These are phyloP conservation scores for Myocastor coypus DNA, from an alignment of 2,113 vertebrate species.

Conservation along the genomic window DNA sequence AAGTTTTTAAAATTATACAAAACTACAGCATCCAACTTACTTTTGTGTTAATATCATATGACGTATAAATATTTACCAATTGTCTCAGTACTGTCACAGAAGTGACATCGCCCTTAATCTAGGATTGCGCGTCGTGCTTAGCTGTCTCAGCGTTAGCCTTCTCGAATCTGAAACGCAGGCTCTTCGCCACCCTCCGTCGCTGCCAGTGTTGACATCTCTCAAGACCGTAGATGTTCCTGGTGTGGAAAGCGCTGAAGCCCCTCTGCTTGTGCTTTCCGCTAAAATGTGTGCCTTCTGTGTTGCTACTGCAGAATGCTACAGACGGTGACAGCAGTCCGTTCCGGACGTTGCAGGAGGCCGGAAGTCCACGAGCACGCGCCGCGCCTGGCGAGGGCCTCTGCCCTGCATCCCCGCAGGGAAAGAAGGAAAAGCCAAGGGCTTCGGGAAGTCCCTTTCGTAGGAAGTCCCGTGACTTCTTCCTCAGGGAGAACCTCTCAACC, in stretches of 20 bases:
- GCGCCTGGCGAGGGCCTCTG: background rate
- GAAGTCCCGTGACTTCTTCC: too few relatives aligned
- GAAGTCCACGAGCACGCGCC: background rate
- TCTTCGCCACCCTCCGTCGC: background rate
- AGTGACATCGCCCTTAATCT: background rate
- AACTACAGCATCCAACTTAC: background rate
- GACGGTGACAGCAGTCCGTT: background rate
- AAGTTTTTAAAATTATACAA: too few relatives aligned
- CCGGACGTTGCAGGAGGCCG: background rate
- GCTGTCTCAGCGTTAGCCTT: background rate
- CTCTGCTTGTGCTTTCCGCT: background rate
- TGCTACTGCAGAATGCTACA: background rate
- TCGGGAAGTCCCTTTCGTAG: background rate
- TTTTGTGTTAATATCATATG: background rate
- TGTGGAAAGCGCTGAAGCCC: background rate
- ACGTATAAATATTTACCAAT: background rate
- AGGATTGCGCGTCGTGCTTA: rapidly evolving
- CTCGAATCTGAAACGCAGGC: background rate
- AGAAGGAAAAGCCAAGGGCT: background rate
- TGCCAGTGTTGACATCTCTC: background rate
- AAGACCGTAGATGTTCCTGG: background rate
- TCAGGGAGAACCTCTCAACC: background rate
- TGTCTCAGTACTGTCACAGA: background rate
- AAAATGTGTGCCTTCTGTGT: background rate
- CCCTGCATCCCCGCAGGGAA: too few relatives aligned